These are phyloP conservation scores for Recurvirostra avosetta DNA, from an alignment of 2,113 vertebrate genomes.

Conservation along the genomic window DNA sequence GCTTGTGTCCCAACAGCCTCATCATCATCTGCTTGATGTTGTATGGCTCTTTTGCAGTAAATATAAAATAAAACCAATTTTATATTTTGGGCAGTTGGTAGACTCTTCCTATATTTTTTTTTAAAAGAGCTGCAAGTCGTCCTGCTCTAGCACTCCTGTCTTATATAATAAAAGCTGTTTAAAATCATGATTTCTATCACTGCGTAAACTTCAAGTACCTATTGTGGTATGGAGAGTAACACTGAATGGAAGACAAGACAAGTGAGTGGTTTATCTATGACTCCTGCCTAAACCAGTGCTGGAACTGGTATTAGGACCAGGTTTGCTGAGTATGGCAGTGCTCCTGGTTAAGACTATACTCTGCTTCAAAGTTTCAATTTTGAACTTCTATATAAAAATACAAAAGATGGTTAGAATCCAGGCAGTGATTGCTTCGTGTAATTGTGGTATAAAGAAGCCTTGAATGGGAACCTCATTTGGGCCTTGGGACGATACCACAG, in stretches of 20 bases:
- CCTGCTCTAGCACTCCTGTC: not conserved
- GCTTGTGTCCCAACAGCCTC: constrained; percentile 20
- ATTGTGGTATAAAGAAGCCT: not conserved
- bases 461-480: not conserved
- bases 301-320: not conserved
- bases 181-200: not conserved
- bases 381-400: not conserved
- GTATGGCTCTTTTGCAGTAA: not conserved
- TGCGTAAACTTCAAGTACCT: not conserved
- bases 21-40: not conserved
- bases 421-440: not conserved
- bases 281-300: not conserved
- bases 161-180: not conserved
- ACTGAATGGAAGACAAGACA: not conserved
- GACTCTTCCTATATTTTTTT: not conserved
- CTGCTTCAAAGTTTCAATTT: not conserved
- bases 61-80: not conserved
- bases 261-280: not conserved
- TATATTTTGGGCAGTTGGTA: not conserved
- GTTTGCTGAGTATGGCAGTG: not conserved
- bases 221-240: not conserved
- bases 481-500: not conserved
- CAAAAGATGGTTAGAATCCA: not conserved
- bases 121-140: not conserved
- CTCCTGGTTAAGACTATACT: not conserved